Evolutionary conservation across 2,888 invertebrate species (phyloP).

Genomic region (Chouioia cunea): DNA sequence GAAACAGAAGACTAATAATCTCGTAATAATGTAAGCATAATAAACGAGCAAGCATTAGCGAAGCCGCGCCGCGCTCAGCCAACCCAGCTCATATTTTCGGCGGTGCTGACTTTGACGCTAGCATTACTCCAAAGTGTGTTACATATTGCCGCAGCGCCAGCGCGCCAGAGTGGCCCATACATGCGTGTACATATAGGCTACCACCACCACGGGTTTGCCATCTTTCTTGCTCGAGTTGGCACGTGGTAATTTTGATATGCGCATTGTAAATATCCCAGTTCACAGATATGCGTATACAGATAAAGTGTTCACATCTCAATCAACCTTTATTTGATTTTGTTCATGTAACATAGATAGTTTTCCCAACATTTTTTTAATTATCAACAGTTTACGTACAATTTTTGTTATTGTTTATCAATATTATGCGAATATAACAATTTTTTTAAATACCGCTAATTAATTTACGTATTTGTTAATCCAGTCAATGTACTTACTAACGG

Average conservation of each 20-base stretch:
- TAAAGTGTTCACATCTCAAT: no score
- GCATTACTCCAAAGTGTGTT: slow-evolving; percentile 67
- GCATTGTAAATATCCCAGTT: slow-evolving; percentile 9
- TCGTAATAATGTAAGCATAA: slow-evolving; percentile 67
- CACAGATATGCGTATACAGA: neutral
- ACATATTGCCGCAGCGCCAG: slow-evolving; percentile 58
- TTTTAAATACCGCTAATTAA: no score
- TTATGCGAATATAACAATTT: no score
- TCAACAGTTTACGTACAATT: no score
- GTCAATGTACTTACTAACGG: no score
- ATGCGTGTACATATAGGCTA: neutral
- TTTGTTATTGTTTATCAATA: no score
- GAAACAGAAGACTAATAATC: slow-evolving; percentile 65
- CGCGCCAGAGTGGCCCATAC: neutral
- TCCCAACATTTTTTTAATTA: no score
- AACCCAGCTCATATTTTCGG: slow-evolving; percentile 67
- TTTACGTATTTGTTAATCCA: no score
- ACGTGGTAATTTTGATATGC: slow-evolving; percentile 4
- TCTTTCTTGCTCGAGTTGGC: neutral
- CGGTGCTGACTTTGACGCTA: slow-evolving; percentile 67
- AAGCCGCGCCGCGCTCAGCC: slow-evolving; percentile 57
- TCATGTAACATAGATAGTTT: no score
- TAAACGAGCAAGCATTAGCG: slow-evolving; percentile 66
- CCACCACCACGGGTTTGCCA: slow-evolving; percentile 8
- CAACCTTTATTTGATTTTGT: no score